Conservation (phyloP, 2,888 invertebrate genomes). For the Nomada ferruginata region DNA sequence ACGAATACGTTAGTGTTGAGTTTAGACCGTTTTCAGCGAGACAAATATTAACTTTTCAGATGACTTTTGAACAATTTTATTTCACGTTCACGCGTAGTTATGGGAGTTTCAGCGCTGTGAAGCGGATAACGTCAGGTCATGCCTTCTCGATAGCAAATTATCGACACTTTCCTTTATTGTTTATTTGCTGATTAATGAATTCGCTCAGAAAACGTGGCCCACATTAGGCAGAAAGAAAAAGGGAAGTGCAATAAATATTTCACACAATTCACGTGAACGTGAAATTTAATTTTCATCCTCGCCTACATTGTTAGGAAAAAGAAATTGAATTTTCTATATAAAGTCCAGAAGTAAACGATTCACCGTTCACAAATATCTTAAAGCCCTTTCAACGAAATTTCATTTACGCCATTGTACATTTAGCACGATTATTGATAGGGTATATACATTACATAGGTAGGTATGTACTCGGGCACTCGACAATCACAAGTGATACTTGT, state of each 20-base stretch:
- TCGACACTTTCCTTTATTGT: constrained; percentile 70
- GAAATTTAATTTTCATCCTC: neutral
- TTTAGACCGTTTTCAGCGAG: no score
- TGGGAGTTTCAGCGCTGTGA: constrained; percentile 39
- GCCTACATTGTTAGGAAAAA: no score
- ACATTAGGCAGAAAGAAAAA: no score
- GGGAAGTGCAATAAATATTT: neutral
- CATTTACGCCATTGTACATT: neutral
- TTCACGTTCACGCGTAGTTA: constrained; percentile 19
- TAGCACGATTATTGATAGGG: neutral
- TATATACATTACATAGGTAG: no score
- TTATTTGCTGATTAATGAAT: constrained; percentile 33
- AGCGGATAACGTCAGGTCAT: constrained; percentile 72
- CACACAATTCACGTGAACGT: no score
- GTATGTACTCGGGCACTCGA: neutral
- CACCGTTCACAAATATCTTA: neutral
- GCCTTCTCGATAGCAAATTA: constrained; percentile 74
- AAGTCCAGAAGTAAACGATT: neutral
- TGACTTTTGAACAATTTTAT: constrained; percentile 10
- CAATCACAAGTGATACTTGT: neutral
- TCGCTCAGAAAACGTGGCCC: no score
- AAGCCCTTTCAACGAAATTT: neutral
- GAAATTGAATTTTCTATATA: no score
- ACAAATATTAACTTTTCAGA: neutral
- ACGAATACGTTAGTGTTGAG: no score